Evolutionary conservation across 2,888 invertebrate species (phyloP), one percentile per base, ranked within the genome.

Genomic region (Deroplatys truncata): DNA sequence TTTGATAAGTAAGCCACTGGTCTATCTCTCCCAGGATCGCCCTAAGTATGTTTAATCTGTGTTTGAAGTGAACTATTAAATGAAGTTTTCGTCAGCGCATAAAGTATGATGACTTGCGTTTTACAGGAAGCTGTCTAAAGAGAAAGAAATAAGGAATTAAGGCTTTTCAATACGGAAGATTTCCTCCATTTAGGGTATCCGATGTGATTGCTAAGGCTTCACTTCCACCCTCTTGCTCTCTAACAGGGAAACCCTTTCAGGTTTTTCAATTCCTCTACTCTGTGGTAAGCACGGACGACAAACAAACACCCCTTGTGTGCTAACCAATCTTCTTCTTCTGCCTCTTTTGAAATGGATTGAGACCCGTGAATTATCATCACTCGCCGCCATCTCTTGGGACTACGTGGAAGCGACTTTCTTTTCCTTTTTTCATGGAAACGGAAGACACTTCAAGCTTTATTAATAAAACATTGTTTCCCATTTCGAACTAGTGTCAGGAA

Each of bases 391-490:
- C 56, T 72, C 56, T 16, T 72, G 56, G 25, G 56, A 72, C 56
- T 56, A 56, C 20, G 56, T 16, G 7, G 31, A 35, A 29, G 29
- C 16, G 84, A 29, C 8, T 29, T 20, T 43, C 43, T 43, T 43
- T 43, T 43, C 43, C 13, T 43, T 43, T 43, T 43, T 25, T 1
- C 0, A 72, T n/a, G 7, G 20, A 20, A 72, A 72, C 20, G 20
- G 56, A 35, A 56, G 56, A 56, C 20, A 13, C 20, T 20, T 16
- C 20, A 72, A 72, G 28, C 49, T 88, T 56, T 49, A 89, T 89
- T 49, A 88, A 89, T 89, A 89, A 89, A 89, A 89, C 89, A 89
- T 89, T 85, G 88, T 84, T 49, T 84, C 84, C 29, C 88, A 72
- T 86, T 86, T 82, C 15, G 28, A 29, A 84, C 28, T 29, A 84